Evolutionary conservation across 2,113 vertebrate species (phyloP).

Genomic region (Otis tarda): DNA sequence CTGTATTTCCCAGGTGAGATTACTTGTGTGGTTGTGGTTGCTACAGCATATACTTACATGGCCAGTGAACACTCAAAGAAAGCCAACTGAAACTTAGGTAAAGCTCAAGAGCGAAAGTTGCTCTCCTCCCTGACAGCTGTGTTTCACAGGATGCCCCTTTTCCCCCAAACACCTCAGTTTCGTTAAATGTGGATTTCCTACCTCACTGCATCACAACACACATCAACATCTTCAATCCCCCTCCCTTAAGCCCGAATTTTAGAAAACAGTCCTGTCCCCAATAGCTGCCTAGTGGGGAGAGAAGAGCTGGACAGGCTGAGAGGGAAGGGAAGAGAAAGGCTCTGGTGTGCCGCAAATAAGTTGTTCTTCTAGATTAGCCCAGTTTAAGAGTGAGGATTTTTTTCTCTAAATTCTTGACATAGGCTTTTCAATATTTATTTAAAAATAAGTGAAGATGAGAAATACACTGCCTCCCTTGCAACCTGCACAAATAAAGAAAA

Average conservation of each 20-base stretch:
- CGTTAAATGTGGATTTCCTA: background rate
- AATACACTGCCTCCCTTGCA: constrained; percentile 6
- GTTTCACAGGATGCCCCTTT: background rate
- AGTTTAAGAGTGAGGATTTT: background rate
- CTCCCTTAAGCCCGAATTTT: background rate
- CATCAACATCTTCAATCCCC: too few relatives aligned
- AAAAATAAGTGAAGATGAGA: constrained; percentile 35
- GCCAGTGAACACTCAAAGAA: background rate
- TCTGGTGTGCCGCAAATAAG: background rate
- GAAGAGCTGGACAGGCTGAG: background rate
- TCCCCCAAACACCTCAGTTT: background rate
- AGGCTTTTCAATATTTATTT: constrained; percentile 37
- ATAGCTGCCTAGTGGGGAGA: background rate
- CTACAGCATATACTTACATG: background rate
- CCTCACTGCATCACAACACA: background rate
- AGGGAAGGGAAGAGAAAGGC: background rate
- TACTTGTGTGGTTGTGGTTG: background rate
- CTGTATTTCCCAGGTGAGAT: constrained; percentile 47
- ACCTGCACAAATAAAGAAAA: constrained; percentile 26
- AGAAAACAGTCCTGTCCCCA: background rate
- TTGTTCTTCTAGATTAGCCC: constrained; percentile 19
- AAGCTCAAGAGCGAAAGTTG: background rate
- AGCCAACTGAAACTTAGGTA: background rate
- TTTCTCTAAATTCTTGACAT: constrained; percentile 18
- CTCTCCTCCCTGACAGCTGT: rapidly evolving